These are phyloP conservation scores for Cyclargus thomasi DNA, from an alignment of 1,140 invertebrate species.

Conservation along the genomic window DNA sequence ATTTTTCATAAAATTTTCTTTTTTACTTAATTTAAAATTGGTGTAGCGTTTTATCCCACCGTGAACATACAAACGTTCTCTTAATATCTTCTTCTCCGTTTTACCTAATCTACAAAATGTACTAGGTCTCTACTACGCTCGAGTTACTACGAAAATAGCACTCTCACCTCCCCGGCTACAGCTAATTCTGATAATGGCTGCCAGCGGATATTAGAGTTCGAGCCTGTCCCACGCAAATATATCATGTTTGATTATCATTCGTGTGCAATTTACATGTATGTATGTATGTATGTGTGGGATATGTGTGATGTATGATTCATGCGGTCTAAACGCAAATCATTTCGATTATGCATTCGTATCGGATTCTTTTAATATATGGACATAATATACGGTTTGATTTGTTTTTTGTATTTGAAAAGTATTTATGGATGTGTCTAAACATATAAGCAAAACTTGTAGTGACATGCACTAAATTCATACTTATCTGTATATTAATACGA, in stretches of 20 bases:
- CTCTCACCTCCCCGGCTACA: too few species aligned
- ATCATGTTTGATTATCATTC: slow-evolving; percentile 8
- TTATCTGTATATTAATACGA: too few species aligned
- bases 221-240: slow-evolving; percentile 5
- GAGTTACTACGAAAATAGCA: too few species aligned
- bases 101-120: too few species aligned
- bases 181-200: neutral
- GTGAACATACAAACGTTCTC: too few species aligned
- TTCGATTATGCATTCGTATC: neutral
- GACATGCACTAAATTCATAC: too few species aligned
- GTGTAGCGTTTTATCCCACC: too few species aligned
- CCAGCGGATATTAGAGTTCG: slow-evolving; percentile 6
- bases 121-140: too few species aligned
- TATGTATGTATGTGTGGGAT: neutral
- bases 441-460: too few species aligned
- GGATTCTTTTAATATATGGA: neutral
- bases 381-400: neutral
- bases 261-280: neutral
- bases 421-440: neutral
- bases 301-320: neutral
- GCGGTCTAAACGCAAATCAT: neutral
- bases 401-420: neutral
- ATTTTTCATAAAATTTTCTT: too few species aligned
- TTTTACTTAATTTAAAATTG: too few species aligned
- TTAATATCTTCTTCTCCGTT: too few species aligned